Evolutionary conservation across 2,888 invertebrate species (phyloP).

Genomic region (Lasioglossum marginatum): DNA sequence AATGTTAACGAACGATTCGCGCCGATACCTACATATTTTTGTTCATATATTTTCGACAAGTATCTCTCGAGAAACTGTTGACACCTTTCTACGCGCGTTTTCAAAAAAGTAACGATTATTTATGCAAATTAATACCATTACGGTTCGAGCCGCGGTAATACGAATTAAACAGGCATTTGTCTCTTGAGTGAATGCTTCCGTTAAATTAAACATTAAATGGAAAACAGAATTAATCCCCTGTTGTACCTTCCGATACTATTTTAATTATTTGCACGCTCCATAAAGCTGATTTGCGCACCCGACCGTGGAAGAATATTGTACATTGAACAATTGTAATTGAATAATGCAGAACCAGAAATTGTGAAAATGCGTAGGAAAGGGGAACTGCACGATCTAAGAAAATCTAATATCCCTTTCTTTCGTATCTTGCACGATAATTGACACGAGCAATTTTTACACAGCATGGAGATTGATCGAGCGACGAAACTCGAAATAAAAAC

Average conservation of each 20-base stretch:
- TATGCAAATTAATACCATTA: background rate
- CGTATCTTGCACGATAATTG: background rate
- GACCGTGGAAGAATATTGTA: background rate
- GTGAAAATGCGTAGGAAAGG: background rate
- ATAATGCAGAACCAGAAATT: background rate
- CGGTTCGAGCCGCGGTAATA: background rate
- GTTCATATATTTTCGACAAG: no score
- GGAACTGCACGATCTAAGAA: no score
- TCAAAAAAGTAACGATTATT: background rate
- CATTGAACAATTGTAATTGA: background rate
- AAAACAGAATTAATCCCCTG: background rate
- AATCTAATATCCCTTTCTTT: no score
- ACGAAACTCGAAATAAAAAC: background rate
- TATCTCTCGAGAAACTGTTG: no score
- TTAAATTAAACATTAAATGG: background rate
- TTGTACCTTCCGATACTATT: background rate
- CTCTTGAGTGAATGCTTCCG: background rate
- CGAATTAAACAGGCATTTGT: background rate
- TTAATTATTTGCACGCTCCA: background rate
- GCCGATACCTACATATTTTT: constrained; percentile 1
- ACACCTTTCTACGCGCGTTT: no score
- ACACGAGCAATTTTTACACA: background rate
- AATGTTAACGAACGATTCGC: constrained; percentile 73
- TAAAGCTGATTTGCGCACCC: background rate
- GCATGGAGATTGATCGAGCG: background rate